These are phyloP conservation scores for Hemiscyllium ocellatum DNA, from an alignment of 2,113 vertebrate genomes.

Conservation along the genomic window DNA sequence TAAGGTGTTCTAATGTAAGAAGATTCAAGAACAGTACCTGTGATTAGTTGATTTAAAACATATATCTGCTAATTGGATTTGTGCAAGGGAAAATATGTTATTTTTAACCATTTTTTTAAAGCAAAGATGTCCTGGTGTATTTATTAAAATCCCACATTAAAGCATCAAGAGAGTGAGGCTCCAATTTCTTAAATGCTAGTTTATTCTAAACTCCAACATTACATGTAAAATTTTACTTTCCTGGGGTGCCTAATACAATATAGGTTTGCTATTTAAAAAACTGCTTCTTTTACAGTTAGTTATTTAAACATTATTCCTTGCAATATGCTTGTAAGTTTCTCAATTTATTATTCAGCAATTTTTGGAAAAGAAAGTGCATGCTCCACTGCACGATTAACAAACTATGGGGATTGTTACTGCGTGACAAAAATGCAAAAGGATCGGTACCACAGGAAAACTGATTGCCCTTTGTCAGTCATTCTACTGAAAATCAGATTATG, in stretches of 20 bases:
- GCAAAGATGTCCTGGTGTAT: background rate
- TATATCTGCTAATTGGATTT: too few relatives aligned
- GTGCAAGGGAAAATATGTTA: too few relatives aligned
- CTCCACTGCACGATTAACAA: background rate
- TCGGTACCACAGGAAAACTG: background rate
- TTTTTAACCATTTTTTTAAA: too few relatives aligned
- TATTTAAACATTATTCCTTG: background rate
- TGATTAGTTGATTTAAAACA: background rate
- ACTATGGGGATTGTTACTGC: background rate
- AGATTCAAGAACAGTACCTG: background rate
- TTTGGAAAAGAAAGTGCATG: background rate
- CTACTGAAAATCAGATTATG: constrained; percentile 36
- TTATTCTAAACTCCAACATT: background rate
- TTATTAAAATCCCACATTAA: background rate
- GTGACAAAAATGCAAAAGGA: background rate
- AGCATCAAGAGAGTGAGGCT: background rate
- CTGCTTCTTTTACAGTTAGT: background rate
- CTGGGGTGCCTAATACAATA: background rate
- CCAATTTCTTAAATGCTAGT: background rate
- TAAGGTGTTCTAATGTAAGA: background rate
- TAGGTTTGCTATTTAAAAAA: background rate
- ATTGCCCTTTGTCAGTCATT: constrained; percentile 39
- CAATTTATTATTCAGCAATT: background rate
- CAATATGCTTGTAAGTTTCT: background rate
- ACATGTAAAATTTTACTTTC: background rate